Percentiles rank a stretch among this genome's conserved stretches.
phyloP scores from a whole-genome alignment of 1,140 invertebrate species.

The Drosophila kepulauana region DNA sequence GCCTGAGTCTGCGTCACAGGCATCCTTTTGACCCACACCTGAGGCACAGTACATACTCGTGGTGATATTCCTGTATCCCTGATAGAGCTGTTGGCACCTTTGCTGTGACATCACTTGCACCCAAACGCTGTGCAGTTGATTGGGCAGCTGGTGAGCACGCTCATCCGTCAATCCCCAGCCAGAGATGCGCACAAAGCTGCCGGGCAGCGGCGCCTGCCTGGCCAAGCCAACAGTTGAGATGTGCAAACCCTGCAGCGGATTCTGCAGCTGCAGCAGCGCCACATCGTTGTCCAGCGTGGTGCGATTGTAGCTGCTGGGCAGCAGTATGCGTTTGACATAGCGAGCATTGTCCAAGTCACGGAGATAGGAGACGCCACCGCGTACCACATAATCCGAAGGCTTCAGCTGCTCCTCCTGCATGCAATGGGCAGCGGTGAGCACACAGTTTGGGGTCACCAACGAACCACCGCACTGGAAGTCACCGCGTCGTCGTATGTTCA shows the following conservation, averaged over 20 bases:
- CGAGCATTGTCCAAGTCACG: conserved; percentile 63
- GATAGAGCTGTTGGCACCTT: conserved; percentile 57
- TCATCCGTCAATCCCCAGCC: conserved; percentile 71
- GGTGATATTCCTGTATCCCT: conserved; percentile 71
- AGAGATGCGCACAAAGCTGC: conserved; percentile 55
- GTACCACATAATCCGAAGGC: conserved; percentile 64
- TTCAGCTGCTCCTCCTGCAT: conserved; percentile 34
- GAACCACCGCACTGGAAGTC: conserved; percentile 73
- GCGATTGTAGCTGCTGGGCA: conserved; percentile 55
- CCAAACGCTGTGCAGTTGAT: conserved; percentile 68
- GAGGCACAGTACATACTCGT: conserved; percentile 85
- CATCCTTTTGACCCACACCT: conserved; percentile 85
- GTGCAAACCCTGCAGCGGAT: conserved; percentile 42
- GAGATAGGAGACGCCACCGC: conserved; percentile 68
- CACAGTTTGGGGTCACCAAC: conserved; percentile 63
- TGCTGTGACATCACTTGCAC: conserved; percentile 55
- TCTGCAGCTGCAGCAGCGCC: conserved; percentile 61
- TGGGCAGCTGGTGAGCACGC: conserved; percentile 45
- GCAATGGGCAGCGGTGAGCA: conserved; percentile 79
- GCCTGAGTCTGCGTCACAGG: conserved; percentile 89
- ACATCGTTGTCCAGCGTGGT: conserved; percentile 67
- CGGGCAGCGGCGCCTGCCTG: conserved; percentile 28
- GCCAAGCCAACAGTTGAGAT: conserved; percentile 60
- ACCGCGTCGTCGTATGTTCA: conserved; percentile 67
- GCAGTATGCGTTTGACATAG: conserved; percentile 46